Evolutionary conservation across 2,113 vertebrate genomes (phyloP).

Genomic region (Taxidea taxus): DNA sequence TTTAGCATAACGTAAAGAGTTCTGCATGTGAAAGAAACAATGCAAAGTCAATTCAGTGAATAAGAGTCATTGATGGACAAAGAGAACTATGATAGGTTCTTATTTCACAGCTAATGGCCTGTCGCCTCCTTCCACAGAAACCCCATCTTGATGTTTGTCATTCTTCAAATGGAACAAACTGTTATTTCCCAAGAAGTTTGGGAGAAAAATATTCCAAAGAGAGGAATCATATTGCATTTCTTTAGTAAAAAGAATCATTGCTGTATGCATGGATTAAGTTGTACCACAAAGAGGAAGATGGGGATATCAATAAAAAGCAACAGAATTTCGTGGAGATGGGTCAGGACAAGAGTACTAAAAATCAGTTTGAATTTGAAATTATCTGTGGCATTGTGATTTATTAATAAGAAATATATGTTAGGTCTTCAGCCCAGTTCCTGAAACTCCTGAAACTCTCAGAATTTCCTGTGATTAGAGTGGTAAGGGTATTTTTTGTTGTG

Average conservation of each 20-base stretch:
- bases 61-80: not conserved
- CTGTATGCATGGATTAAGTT: not conserved
- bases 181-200: not conserved
- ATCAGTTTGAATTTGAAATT: not conserved
- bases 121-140: not conserved
- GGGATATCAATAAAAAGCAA: not conserved
- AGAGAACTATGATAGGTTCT: not conserved
- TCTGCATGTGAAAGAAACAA: not conserved
- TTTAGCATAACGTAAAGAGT: not conserved
- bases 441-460: not conserved
- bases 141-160: not conserved
- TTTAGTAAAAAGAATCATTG: not conserved
- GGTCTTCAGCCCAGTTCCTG: not conserved
- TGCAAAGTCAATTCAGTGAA: not conserved
- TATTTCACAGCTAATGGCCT: not conserved
- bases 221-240: not conserved
- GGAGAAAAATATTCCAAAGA: not conserved
- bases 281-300: not conserved
- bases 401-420: not conserved
- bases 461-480: not conserved
- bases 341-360: not conserved
- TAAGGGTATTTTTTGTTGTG: not conserved
- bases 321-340: not conserved
- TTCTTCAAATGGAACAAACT: not conserved
- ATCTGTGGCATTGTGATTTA: not conserved